phyloP scores from a whole-genome alignment of 64 coral and sea anemone species.

The Dendronephthya gigantea region DNA sequence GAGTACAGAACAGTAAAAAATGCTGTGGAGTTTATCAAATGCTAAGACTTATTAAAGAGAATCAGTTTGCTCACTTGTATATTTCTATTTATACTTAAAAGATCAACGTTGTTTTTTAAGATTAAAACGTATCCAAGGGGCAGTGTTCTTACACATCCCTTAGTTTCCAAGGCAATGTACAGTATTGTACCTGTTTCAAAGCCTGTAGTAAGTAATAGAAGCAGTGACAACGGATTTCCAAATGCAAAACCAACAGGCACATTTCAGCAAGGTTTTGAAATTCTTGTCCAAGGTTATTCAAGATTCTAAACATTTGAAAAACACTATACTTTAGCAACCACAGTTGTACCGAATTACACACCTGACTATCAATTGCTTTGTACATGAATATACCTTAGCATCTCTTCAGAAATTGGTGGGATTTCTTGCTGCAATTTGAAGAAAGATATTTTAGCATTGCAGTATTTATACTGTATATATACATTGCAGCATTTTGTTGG shows the following conservation, averaged over 20 bases:
- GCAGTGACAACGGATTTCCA: slow-evolving; percentile 91
- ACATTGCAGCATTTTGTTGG: not conserved
- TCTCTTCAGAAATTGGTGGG: slow-evolving; percentile 67
- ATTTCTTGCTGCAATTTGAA: slow-evolving; percentile 79
- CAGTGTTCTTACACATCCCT: too few relatives aligned
- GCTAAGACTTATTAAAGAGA: too few relatives aligned
- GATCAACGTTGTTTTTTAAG: too few relatives aligned
- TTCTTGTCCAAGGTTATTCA: slow-evolving; percentile 48
- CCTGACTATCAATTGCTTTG: too few relatives aligned
- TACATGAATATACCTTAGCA: slow-evolving; percentile 68
- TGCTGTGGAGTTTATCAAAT: too few relatives aligned
- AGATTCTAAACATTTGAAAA: slow-evolving; percentile 34
- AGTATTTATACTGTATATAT: not conserved
- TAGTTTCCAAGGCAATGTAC: not conserved
- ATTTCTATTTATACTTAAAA: too few relatives aligned
- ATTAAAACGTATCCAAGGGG: too few relatives aligned
- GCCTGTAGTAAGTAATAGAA: slow-evolving; percentile 64
- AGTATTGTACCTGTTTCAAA: slow-evolving; percentile 56
- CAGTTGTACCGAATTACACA: too few relatives aligned
- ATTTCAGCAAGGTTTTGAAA: slow-evolving; percentile 80
- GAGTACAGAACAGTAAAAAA: too few relatives aligned
- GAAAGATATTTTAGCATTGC: not conserved
- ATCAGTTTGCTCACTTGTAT: too few relatives aligned
- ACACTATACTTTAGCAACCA: not conserved
- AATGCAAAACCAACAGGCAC: slow-evolving; percentile 72